Percentiles rank a stretch among this genome's conserved stretches.
Conservation (phyloP, 2,888 invertebrate genomes). For the Campopleginae sp. region DNA sequence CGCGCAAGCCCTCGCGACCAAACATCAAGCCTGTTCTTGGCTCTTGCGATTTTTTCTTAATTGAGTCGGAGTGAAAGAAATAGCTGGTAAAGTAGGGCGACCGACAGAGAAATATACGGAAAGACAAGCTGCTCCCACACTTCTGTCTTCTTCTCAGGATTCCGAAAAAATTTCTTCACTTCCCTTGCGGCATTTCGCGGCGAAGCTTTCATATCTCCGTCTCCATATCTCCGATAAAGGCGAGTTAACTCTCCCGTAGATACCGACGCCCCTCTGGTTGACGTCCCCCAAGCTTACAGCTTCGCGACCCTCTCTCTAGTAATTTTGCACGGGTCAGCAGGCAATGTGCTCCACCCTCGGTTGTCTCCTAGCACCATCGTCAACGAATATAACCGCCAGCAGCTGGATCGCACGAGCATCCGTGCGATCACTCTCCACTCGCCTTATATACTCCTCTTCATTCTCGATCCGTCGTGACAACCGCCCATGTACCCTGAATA, state of each 20-base stretch:
- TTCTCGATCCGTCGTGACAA: conserved; percentile 59
- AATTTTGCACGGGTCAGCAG: conserved; percentile 66
- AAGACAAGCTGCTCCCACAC: conserved; percentile 7
- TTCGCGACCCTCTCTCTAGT: conserved; percentile 46
- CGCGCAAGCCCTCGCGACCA: conserved; percentile 31
- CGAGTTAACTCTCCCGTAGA: conserved; percentile 57
- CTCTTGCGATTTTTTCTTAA: conserved; percentile 75
- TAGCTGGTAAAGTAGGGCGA: conserved; percentile 29
- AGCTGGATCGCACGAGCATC: conserved; percentile 53
- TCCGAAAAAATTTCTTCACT: conserved; percentile 53
- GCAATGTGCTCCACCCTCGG: conserved; percentile 62
- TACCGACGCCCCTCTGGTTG: conserved; percentile 52
- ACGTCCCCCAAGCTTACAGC: conserved; percentile 31
- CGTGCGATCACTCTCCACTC: conserved; percentile 25
- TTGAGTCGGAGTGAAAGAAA: conserved; percentile 68
- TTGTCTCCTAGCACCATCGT: conserved; percentile 64
- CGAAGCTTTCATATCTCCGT: conserved; percentile 43
- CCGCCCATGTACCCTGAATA: conserved; percentile 10
- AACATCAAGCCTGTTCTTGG: conserved; percentile 49
- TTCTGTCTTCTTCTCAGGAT: conserved; percentile 40
- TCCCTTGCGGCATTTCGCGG: conserved; percentile 51
- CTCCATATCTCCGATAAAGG: conserved; percentile 42
- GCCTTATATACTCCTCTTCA: conserved; percentile 47
- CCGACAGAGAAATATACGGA: conserved; percentile 18
- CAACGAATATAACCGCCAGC: conserved; percentile 63